Evolutionary conservation across 2,113 vertebrate species (phyloP).

Genomic region (Eulacestoma nigropectus): DNA sequence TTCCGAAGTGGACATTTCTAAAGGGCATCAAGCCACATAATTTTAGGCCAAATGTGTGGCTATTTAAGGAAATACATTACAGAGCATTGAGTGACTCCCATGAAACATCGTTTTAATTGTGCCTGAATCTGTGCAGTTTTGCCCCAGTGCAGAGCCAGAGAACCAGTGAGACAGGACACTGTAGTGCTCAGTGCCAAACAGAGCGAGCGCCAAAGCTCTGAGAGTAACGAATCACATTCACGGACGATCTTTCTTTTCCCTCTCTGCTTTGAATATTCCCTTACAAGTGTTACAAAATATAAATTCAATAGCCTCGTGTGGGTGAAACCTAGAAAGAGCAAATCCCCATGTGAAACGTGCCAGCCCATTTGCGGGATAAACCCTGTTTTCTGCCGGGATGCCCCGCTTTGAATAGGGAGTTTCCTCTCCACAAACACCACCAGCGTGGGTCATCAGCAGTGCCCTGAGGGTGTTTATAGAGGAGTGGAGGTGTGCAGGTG

Average conservation of each 20-base stretch:
- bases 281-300: background rate
- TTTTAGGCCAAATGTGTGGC: background rate
- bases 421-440: background rate
- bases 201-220: background rate
- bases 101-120: background rate
- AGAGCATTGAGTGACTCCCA: background rate
- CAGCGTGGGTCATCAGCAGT: fast-evolving
- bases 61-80: background rate
- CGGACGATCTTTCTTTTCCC: background rate
- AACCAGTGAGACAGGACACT: background rate
- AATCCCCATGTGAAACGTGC: background rate
- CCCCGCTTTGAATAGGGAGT: fast-evolving
- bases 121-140: background rate
- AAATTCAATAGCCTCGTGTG: background rate
- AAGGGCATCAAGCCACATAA: background rate
- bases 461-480: background rate
- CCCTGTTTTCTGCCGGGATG: background rate
- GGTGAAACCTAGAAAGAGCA: background rate
- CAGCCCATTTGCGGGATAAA: background rate
- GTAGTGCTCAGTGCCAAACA: background rate
- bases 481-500: fast-evolving
- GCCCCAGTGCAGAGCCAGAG: background rate
- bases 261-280: background rate
- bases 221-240: background rate
- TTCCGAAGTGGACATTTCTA: background rate